Conservation (phyloP, 2,797 vertebrate species). For the Dipus sagitta region DNA sequence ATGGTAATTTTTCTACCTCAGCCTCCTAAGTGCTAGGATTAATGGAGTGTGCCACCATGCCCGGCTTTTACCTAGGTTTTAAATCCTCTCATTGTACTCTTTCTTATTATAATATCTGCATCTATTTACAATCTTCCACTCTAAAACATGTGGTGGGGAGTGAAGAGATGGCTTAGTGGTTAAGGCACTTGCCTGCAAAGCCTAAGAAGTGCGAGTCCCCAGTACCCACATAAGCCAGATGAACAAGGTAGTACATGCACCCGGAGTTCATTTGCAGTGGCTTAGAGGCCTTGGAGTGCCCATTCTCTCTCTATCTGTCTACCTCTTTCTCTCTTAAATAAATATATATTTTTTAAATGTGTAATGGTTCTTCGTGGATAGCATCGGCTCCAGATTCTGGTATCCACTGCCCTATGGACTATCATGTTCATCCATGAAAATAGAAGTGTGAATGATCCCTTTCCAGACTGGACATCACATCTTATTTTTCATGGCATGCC, state of each 20-base stretch:
- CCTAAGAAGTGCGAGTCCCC: too few relatives aligned
- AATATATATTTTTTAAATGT: neutral
- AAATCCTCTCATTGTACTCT: neutral
- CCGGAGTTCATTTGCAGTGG: too few relatives aligned
- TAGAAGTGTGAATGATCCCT: fast-evolving
- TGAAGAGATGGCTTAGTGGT: too few relatives aligned
- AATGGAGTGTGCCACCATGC: too few relatives aligned
- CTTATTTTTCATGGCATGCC: neutral
- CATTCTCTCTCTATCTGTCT: too few relatives aligned
- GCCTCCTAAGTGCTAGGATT: too few relatives aligned
- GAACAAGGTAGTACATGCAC: too few relatives aligned
- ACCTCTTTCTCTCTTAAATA: too few relatives aligned
- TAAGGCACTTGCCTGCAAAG: too few relatives aligned
- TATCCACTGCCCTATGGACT: neutral
- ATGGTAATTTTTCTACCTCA: too few relatives aligned
- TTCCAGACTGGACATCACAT: neutral
- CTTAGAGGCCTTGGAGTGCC: too few relatives aligned
- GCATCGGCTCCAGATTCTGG: neutral
- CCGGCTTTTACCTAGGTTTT: neutral
- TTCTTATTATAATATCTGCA: neutral
- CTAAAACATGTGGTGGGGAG: neutral
- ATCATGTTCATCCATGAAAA: neutral
- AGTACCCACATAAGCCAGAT: too few relatives aligned
- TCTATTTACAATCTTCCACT: neutral
- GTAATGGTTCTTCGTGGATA: neutral